Conservation (phyloP, 1,140 invertebrate species). For the Leptopilina clavipes region DNA sequence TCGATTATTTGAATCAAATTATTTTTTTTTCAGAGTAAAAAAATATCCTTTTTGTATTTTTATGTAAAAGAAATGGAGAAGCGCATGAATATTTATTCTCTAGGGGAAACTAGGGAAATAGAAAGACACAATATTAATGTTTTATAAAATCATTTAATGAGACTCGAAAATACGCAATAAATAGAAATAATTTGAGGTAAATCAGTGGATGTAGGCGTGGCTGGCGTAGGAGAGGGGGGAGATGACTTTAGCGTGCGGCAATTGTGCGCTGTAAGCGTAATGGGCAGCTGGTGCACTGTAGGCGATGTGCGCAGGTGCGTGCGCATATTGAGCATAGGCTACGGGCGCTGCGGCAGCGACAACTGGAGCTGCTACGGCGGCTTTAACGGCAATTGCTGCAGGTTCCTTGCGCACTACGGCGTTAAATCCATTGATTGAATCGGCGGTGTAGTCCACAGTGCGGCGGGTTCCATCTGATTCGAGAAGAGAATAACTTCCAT, state of each 20-base stretch:
- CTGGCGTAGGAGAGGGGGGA: slow-evolving; percentile 32
- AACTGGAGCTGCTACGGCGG: slow-evolving; percentile 41
- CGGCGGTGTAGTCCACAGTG: slow-evolving; percentile 77
- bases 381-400: slow-evolving; percentile 64
- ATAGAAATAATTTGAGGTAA: background rate
- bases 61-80: no score
- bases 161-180: slow-evolving; percentile 26
- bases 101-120: background rate
- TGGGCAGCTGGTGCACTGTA: slow-evolving; percentile 36
- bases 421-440: slow-evolving; percentile 76
- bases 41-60: no score
- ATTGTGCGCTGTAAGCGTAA: slow-evolving; percentile 31
- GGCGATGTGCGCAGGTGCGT: slow-evolving; percentile 44
- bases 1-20: no score
- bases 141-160: slow-evolving; percentile 28
- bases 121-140: slow-evolving; percentile 31
- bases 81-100: no score
- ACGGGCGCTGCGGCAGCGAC: slow-evolving; percentile 29
- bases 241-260: slow-evolving; percentile 3
- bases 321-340: slow-evolving; percentile 47
- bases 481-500: slow-evolving; percentile 76
- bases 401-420: slow-evolving; percentile 77
- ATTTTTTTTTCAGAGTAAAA: no score
- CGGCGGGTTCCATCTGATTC: slow-evolving; percentile 77
- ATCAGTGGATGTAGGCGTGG: slow-evolving; percentile 48